Percentiles rank a stretch among this genome's conserved stretches.
Conservation (phyloP, 2,888 invertebrate genomes). For the Harpagoxenus sublaevis region DNA sequence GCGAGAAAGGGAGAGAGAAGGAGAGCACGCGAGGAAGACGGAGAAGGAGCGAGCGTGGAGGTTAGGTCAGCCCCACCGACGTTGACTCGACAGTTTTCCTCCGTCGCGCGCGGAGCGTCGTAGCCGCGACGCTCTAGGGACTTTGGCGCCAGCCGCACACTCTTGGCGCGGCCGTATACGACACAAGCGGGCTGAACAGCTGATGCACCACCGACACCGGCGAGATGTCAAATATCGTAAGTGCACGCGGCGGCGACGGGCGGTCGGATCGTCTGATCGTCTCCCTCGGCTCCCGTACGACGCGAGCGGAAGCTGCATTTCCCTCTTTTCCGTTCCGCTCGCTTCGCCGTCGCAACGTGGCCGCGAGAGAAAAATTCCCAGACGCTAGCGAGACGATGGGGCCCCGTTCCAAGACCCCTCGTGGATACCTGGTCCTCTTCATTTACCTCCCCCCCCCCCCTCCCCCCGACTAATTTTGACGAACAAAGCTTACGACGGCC, state of each 20-base stretch:
- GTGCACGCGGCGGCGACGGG: slow-evolving; percentile 68
- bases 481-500: background rate
- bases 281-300: no score
- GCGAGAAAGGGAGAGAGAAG: background rate
- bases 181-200: slow-evolving; percentile 81
- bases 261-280: no score
- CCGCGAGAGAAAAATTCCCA: slow-evolving; percentile 15
- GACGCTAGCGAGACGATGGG: background rate
- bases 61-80: slow-evolving; percentile 77
- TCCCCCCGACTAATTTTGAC: no score
- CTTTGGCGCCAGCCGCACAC: slow-evolving; percentile 68
- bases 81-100: slow-evolving; percentile 84
- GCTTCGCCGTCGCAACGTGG: background rate
- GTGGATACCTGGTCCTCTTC: background rate
- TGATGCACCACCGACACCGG: slow-evolving; percentile 84
- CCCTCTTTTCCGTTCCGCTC: background rate
- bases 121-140: slow-evolving; percentile 77
- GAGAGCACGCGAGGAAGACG: background rate
- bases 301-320: background rate
- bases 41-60: slow-evolving; percentile 61
- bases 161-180: slow-evolving; percentile 68
- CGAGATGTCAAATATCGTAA: slow-evolving; percentile 86
- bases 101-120: slow-evolving; percentile 17
- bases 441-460: no score
- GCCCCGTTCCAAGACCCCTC: background rate